Evolutionary conservation across 2,113 vertebrate genomes (phyloP), one percentile per base, ranked within the genome.

Genomic region (Ivindomyrus marchei): DNA sequence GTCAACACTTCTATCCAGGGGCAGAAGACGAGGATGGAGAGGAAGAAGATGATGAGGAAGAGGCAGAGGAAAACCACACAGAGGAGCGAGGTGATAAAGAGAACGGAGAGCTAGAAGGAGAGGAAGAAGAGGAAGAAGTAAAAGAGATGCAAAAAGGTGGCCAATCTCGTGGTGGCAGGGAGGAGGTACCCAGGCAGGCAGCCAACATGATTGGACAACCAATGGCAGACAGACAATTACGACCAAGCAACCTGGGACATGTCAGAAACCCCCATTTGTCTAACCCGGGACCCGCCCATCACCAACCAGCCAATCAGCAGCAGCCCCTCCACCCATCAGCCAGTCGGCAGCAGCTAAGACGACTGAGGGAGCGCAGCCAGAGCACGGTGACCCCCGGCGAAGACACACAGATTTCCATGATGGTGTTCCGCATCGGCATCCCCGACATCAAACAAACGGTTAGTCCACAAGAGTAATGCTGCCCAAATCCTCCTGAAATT

Each of bases 391-490:
- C 92, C 0, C 94, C 94, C 1, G 87, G 94, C 36, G 97, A 98
- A 88, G 97, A 98, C 92, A 92, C 95, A 15, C 96, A 95, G 91
- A 94, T 97, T 91, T 97, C 97, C 93, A 97, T 97, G 95, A 96
- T 97, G 95, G 97, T 98, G 93, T 98, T 98, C 92, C 96, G 97
- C 88, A 96, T 98, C 10, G 97, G 97, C 77, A 98, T 98, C 91
- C 97, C 97, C 0, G 97, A 98, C 94, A 96, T 98, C 93, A 97
- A 98, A 92, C 97, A 98, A 94, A 98, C 97, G 92, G 97, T 98
- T 95, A 95, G 97, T 95, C 91, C 89, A 88, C 52, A 9, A 21
- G 36, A 89, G 24, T 50, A 50, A 53, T 52, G 88, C 47, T 11
- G 21, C 31, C 31, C 49, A 89, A 62, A 11, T 13, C 74, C 80